Evolutionary conservation across 2,888 invertebrate species (phyloP).

Genomic region (Pristionchus fissidentatus): DNA sequence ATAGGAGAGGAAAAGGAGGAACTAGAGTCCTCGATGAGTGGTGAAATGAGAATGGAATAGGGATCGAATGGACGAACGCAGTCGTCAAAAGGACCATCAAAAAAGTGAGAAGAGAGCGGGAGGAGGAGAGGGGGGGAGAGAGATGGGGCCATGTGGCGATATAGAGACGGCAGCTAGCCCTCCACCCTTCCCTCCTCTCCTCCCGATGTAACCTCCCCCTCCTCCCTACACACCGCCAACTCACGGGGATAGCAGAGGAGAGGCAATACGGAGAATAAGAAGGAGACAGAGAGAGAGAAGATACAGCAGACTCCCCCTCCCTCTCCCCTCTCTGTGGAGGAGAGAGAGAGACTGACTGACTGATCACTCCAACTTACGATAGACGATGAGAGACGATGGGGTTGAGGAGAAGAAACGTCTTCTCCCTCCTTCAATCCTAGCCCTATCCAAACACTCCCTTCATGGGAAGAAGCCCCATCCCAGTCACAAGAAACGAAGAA

Average conservation of each 20-base stretch:
- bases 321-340: background rate
- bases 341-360: background rate
- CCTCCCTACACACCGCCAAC: constrained; percentile 27
- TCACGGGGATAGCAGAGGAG: constrained; percentile 6
- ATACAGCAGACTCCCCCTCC: background rate
- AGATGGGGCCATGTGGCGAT: background rate
- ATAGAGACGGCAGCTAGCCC: background rate
- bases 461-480: background rate
- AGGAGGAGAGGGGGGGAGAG: background rate
- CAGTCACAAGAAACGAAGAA: background rate
- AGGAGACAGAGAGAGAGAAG: background rate
- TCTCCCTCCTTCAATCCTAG: background rate
- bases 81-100: background rate
- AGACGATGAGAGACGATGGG: background rate
- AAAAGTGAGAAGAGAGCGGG: background rate
- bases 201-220: constrained; percentile 33
- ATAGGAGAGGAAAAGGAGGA: background rate
- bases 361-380: constrained; percentile 23
- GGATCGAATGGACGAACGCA: background rate
- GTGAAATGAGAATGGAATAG: background rate
- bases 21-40: too few species aligned
- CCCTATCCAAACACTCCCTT: constrained; percentile 15
- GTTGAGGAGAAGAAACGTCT: background rate
- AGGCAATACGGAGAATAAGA: constrained; percentile 13
- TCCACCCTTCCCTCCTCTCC: background rate